phyloP scores from a whole-genome alignment of 1,140 invertebrate genomes.

The Tyrophagus putrescentiae region DNA sequence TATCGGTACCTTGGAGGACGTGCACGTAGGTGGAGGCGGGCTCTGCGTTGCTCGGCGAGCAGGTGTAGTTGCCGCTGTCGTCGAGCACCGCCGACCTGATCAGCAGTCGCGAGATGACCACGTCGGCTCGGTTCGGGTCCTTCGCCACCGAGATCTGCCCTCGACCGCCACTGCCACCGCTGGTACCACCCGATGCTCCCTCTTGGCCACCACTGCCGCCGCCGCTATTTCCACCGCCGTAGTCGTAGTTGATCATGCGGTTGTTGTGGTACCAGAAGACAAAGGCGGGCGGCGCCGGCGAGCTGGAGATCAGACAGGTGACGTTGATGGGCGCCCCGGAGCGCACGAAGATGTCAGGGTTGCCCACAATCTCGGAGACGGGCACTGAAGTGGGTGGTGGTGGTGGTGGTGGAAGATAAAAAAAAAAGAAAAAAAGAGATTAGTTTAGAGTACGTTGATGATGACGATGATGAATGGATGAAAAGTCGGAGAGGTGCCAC shows the following conservation, averaged over 20 bases:
- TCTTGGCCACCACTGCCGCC: too few relatives aligned
- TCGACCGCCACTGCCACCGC: not conserved
- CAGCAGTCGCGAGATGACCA: constrained; percentile 40
- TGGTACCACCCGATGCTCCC: too few relatives aligned
- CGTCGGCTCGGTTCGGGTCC: constrained; percentile 22
- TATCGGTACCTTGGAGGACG: constrained; percentile 67
- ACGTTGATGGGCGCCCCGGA: constrained; percentile 80
- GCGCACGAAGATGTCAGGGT: constrained; percentile 75
- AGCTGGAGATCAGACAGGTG: constrained; percentile 72
- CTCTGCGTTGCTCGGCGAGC: constrained; percentile 63
- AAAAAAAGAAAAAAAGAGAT: too few relatives aligned
- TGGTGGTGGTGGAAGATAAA: too few relatives aligned
- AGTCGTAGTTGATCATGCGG: constrained; percentile 29
- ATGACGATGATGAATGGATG: too few relatives aligned
- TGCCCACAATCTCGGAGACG: constrained; percentile 69
- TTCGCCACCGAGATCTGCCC: constrained; percentile 24
- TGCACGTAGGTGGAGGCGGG: constrained; percentile 56
- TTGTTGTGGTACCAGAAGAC: constrained; percentile 65
- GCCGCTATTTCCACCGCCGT: too few relatives aligned
- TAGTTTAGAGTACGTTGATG: too few relatives aligned
- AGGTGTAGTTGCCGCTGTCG: constrained; percentile 75
- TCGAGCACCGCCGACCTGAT: constrained; percentile 45
- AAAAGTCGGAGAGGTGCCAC: too few relatives aligned
- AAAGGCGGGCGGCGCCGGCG: constrained; percentile 74
- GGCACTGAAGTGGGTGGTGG: constrained; percentile 64